Conservation (phyloP, 2,113 vertebrate genomes). For the Tetrax tetrax region DNA sequence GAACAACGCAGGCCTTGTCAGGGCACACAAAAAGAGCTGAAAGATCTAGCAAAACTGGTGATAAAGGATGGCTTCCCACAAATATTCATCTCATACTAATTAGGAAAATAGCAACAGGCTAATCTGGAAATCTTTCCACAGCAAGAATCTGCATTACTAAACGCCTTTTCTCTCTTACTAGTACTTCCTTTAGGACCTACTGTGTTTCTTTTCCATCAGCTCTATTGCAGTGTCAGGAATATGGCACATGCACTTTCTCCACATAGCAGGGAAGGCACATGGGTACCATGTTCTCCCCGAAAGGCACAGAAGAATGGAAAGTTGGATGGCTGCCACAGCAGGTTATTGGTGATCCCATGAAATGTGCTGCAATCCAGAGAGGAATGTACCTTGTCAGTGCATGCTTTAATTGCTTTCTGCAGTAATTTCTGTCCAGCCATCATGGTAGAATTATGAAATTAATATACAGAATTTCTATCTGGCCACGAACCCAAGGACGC, state of each 20-base stretch:
- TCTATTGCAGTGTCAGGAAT: not conserved
- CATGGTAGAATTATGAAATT: not conserved
- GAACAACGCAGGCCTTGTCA: not conserved
- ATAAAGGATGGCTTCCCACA: not conserved
- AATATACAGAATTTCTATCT: not conserved
- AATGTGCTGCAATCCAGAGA: not conserved
- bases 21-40: not conserved
- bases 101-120: not conserved
- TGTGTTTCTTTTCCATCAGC: not conserved
- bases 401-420: not conserved
- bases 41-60: not conserved
- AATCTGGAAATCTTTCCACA: not conserved
- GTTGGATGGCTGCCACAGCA: not conserved
- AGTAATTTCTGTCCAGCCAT: not conserved
- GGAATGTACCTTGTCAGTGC: not conserved
- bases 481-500: not conserved
- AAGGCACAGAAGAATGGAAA: not conserved
- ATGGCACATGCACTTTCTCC: accelerated
- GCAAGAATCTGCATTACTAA: not conserved
- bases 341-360: not conserved
- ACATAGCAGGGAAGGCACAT: not conserved
- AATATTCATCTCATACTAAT: not conserved
- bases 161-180: not conserved
- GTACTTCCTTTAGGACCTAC: not conserved
- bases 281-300: not conserved